phyloP scores from a whole-genome alignment of 2,113 vertebrate genomes.

The Ptilonorhynchus violaceus region DNA sequence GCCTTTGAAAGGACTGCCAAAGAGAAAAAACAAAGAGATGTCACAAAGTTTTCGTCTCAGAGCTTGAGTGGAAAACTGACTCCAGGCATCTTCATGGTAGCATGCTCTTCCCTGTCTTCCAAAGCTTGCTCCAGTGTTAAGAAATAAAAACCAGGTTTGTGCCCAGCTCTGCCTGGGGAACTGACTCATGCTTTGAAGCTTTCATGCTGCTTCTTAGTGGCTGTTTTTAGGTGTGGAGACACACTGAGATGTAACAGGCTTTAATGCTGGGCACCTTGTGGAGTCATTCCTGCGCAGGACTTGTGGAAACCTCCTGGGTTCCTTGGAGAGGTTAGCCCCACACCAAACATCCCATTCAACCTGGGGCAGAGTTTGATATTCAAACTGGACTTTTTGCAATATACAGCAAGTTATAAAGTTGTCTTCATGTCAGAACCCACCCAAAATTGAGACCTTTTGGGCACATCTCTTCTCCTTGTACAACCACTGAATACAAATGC shows the following conservation, averaged over 20 bases:
- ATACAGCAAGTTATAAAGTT: neutral
- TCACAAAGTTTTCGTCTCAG: neutral
- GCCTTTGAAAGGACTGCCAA: constrained; percentile 12
- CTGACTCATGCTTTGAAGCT: neutral
- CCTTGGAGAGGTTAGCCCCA: neutral
- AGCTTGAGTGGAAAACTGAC: neutral
- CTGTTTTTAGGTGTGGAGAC: neutral
- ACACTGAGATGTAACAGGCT: neutral
- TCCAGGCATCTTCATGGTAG: neutral
- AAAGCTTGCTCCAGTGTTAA: neutral
- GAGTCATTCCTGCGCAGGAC: neutral
- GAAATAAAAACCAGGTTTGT: neutral
- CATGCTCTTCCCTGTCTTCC: neutral
- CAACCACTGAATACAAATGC: neutral
- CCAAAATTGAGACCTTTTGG: neutral
- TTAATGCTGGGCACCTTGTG: neutral
- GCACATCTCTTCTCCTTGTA: neutral
- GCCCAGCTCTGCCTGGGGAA: neutral
- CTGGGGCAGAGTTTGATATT: neutral
- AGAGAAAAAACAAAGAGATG: neutral
- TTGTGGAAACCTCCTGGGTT: neutral
- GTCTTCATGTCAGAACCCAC: neutral
- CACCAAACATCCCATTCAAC: neutral
- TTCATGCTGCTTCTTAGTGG: neutral
- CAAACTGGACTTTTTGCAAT: neutral